Percentiles rank a stretch among this genome's conserved stretches.
These are phyloP conservation scores for Cephus pygmeus DNA, from an alignment of 2,888 invertebrate genomes.

Conservation along the genomic window DNA sequence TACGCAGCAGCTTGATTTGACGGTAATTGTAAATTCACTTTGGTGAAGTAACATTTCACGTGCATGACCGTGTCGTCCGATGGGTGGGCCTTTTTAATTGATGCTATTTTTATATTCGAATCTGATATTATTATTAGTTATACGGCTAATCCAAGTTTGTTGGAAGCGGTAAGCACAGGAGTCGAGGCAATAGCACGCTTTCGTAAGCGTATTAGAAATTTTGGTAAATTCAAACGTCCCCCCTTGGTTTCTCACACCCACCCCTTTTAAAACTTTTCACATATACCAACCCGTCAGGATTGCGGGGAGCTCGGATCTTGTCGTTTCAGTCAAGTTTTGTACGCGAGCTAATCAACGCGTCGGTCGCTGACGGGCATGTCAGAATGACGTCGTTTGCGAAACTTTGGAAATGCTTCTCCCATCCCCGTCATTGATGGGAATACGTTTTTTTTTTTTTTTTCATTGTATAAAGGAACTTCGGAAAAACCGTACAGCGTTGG, in stretches of 20 bases:
- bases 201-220: not conserved
- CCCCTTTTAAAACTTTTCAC: not conserved
- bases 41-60: not conserved
- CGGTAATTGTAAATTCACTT: not conserved
- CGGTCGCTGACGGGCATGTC: not conserved
- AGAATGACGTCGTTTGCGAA: conserved; percentile 12
- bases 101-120: not conserved
- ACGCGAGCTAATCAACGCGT: conserved; percentile 4
- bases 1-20: not conserved
- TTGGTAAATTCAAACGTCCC: not conserved
- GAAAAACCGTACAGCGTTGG: conserved; percentile 28
- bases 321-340: not conserved
- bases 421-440: conserved; percentile 22
- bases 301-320: not conserved
- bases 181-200: not conserved
- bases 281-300: not conserved
- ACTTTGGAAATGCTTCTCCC: conserved; percentile 49
- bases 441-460: not conserved
- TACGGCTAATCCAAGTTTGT: not conserved
- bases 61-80: not conserved
- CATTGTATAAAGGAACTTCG: not conserved
- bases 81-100: too few species aligned
- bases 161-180: not conserved
- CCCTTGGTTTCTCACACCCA: not conserved
- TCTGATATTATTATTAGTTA: not conserved